Evolutionary conservation across 2,797 vertebrate species (phyloP).

Genomic region (Ispidina lecontei): DNA sequence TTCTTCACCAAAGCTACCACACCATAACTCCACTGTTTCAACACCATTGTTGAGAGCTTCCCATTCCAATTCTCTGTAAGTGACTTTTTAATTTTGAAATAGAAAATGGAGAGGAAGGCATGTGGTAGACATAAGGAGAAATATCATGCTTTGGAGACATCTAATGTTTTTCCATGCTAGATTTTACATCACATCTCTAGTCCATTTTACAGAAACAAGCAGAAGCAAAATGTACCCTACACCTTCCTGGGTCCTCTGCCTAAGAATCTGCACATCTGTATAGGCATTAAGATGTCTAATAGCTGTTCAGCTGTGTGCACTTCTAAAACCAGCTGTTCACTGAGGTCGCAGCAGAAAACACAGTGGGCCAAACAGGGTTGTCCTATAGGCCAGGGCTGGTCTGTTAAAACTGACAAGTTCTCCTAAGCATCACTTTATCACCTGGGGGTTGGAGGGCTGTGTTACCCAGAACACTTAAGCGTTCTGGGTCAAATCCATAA

Average conservation of each 20-base stretch:
- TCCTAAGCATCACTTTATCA: not conserved
- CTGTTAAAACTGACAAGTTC: not conserved
- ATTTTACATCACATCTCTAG: not conserved
- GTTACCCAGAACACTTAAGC: not conserved
- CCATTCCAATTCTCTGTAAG: slow-evolving; percentile 93
- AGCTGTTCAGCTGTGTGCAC: not conserved
- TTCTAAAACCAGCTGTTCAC: not conserved
- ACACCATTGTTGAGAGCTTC: slow-evolving; percentile 89
- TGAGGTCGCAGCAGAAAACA: not conserved
- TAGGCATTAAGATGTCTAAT: not conserved
- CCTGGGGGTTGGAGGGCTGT: no score
- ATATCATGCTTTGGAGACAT: not conserved
- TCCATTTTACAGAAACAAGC: not conserved
- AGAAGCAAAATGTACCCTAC: not conserved
- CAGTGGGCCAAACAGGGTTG: not conserved
- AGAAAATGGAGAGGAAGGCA: not conserved
- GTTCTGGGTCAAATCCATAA: not conserved
- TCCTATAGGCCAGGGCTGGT: not conserved
- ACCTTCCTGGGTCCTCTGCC: not conserved
- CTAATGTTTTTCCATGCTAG: not conserved
- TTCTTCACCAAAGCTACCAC: slow-evolving; percentile 92
- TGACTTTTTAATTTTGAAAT: not conserved
- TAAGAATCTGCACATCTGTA: not conserved
- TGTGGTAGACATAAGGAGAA: not conserved
- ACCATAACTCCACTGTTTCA: slow-evolving; percentile 83